Percentiles rank a stretch among this genome's conserved stretches.
Conservation (phyloP, 2,888 invertebrate species). For the Torymus auratus region DNA sequence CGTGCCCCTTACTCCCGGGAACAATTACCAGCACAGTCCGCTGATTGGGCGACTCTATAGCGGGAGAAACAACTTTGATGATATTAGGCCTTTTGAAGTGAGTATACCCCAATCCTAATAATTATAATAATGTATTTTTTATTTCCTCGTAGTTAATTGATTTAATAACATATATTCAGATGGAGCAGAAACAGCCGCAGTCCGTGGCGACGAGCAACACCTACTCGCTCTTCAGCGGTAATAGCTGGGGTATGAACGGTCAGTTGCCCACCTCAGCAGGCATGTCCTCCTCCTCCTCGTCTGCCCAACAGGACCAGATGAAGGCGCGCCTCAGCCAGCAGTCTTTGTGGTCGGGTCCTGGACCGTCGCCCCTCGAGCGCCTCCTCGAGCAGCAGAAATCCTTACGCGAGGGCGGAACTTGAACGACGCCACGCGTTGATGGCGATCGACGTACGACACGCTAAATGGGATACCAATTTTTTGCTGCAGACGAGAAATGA, state of each 20-base stretch:
- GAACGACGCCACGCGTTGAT: constrained; percentile 62
- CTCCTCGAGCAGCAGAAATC: constrained; percentile 89
- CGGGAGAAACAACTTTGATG: constrained; percentile 66
- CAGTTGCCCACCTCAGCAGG: constrained; percentile 46
- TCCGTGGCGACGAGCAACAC: constrained; percentile 74
- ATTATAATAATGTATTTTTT: neutral
- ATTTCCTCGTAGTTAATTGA: too few relatives aligned
- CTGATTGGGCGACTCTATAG: constrained; percentile 63
- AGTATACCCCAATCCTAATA: constrained; percentile 40
- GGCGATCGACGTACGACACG: constrained; percentile 57
- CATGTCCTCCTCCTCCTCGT: constrained; percentile 28
- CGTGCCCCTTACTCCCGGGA: constrained; percentile 64
- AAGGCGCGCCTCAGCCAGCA: constrained; percentile 76
- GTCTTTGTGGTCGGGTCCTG: constrained; percentile 87
- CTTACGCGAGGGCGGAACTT: constrained; percentile 77
- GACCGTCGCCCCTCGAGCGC: constrained; percentile 87
- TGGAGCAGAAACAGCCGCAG: constrained; percentile 75
- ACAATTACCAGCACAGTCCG: constrained; percentile 67
- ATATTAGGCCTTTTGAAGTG: constrained; percentile 67
- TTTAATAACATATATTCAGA: constrained; percentile 61
- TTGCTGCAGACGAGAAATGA: constrained; percentile 26
- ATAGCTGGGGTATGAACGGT: constrained; percentile 56
- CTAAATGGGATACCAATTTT: constrained; percentile 52
- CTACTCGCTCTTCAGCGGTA: constrained; percentile 80
- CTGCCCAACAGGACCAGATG: constrained; percentile 64